phyloP scores from a whole-genome alignment of 2,797 vertebrate species.

The Sternotherus odoratus region DNA sequence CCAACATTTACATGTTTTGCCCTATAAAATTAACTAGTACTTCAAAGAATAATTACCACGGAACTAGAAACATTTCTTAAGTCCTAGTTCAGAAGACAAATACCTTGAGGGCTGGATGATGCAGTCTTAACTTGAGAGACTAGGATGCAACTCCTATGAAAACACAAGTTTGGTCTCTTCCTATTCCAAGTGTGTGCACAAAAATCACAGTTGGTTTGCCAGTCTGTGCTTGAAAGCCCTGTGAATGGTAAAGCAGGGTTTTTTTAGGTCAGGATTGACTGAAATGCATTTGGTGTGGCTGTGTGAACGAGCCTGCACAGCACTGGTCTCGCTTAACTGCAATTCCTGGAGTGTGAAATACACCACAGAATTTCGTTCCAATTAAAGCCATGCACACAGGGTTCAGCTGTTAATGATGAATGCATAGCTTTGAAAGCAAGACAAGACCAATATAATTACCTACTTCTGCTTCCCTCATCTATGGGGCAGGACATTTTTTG shows the following conservation, averaged over 20 bases:
- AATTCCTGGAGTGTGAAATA: background rate
- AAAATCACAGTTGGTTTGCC: background rate
- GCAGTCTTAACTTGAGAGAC: background rate
- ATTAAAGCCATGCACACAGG: background rate
- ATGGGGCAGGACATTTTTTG: background rate
- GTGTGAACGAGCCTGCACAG: background rate
- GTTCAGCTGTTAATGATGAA: background rate
- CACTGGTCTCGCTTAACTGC: background rate
- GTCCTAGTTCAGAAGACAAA: background rate
- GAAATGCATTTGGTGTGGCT: background rate
- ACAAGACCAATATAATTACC: background rate
- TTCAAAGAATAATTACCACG: background rate
- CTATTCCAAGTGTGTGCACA: background rate
- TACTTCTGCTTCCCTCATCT: background rate
- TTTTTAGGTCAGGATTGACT: background rate
- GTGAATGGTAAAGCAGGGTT: background rate
- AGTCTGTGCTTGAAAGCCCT: fast-evolving
- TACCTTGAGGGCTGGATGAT: background rate
- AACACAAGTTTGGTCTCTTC: background rate
- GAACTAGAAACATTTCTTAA: background rate
- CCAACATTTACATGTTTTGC: fast-evolving
- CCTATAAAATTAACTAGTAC: background rate
- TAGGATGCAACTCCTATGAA: background rate
- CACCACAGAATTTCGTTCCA: background rate
- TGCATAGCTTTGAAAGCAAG: background rate